Percentiles rank a stretch among this genome's conserved stretches.
These are phyloP conservation scores for Diachasmimorpha longicaudata DNA, from an alignment of 1,140 invertebrate species.

Conservation along the genomic window DNA sequence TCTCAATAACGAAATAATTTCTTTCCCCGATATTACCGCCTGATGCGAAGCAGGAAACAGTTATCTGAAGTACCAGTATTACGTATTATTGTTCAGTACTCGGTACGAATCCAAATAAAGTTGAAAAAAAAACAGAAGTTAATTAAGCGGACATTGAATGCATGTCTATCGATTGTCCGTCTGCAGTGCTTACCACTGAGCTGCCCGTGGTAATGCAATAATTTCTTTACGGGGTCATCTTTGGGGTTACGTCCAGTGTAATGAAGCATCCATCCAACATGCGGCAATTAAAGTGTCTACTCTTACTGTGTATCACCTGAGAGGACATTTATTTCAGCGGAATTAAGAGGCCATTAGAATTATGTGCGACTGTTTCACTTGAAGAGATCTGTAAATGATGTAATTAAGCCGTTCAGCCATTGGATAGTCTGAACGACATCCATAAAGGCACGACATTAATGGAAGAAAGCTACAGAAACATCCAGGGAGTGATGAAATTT, in stretches of 20 bases:
- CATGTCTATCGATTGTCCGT: no score
- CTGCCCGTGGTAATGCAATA: neutral
- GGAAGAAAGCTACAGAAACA: neutral
- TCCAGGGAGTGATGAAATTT: neutral
- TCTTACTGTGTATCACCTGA: conserved; percentile 53
- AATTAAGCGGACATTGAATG: no score
- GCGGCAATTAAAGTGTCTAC: conserved; percentile 52
- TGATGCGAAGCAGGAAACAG: no score
- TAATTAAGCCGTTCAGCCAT: conserved; percentile 45
- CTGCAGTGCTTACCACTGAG: no score
- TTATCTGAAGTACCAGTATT: no score
- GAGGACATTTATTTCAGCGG: conserved; percentile 44
- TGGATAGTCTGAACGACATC: conserved; percentile 32
- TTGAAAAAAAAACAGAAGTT: no score
- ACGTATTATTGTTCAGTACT: no score
- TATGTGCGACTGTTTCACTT: conserved; percentile 31
- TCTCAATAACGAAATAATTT: neutral
- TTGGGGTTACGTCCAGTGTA: neutral
- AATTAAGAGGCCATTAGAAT: conserved; percentile 31
- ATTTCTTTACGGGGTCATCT: neutral
- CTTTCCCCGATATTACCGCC: neutral
- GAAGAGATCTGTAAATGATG: conserved; percentile 50
- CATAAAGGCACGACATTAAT: neutral
- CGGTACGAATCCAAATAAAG: no score
- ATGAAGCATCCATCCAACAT: conserved; percentile 20